Evolutionary conservation across 2,888 invertebrate species (phyloP).

Genomic region (Limnephilus marmoratus): DNA sequence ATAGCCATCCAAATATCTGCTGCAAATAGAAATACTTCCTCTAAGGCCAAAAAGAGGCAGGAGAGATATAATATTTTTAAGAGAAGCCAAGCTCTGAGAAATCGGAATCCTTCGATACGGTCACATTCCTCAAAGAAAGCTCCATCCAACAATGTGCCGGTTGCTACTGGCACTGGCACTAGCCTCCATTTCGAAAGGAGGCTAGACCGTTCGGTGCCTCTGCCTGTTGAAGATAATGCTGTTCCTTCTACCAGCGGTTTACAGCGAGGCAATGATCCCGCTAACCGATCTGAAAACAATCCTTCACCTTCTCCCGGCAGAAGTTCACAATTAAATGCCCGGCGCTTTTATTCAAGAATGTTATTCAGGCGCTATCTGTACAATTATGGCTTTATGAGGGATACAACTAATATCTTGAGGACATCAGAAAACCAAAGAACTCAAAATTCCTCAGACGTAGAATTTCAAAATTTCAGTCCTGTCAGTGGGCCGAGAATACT

Average conservation of each 20-base stretch:
- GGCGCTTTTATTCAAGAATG: conserved; percentile 54
- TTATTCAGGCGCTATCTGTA: conserved; percentile 52
- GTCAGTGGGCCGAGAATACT: conserved; percentile 37
- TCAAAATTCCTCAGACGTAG: conserved; percentile 12
- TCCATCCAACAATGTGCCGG: neutral
- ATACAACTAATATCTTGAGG: conserved; percentile 41
- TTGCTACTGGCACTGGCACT: neutral
- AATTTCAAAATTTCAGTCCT: conserved; percentile 23
- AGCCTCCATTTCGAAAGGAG: neutral
- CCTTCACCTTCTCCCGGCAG: neutral
- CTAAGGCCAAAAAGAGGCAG: conserved; percentile 72
- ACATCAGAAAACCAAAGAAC: conserved; percentile 48
- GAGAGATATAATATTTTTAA: conserved; percentile 73
- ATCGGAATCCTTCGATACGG: conserved; percentile 73
- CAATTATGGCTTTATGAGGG: conserved; percentile 52
- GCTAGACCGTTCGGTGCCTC: neutral
- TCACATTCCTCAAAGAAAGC: conserved; percentile 65
- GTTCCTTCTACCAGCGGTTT: conserved; percentile 49
- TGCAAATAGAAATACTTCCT: conserved; percentile 74
- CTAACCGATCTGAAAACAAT: neutral
- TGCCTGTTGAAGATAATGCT: conserved; percentile 10
- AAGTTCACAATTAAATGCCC: conserved; percentile 12
- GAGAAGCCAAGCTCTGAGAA: conserved; percentile 73
- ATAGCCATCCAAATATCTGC: conserved; percentile 75
- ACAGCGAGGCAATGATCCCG: neutral